A percentile compares a stretch with the other conserved stretches of the same genome.
Evolutionary conservation across 1,140 invertebrate species (phyloP).

Genomic region (Cydia strobilella): DNA sequence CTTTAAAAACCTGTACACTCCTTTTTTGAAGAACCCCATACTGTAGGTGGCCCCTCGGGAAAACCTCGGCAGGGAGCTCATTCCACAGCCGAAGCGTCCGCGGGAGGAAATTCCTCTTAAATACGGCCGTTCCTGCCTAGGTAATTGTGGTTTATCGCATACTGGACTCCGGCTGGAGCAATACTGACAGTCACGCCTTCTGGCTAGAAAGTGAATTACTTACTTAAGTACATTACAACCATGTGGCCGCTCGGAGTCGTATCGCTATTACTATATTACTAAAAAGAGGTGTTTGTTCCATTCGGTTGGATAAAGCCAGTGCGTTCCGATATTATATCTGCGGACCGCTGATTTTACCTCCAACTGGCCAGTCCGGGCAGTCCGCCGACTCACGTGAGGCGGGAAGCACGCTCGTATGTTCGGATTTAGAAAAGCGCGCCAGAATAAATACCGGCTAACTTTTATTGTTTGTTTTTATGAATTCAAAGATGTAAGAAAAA

Average conservation of each 20-base stretch:
- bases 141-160: neutral
- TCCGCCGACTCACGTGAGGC: constrained; percentile 60
- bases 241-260: constrained; percentile 44
- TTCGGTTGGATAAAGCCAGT: constrained; percentile 69
- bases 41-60: no score
- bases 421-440: constrained; percentile 48
- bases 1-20: no score
- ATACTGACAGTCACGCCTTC: constrained; percentile 47
- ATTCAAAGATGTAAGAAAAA: constrained; percentile 3
- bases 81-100: no score
- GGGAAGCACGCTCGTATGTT: constrained; percentile 50
- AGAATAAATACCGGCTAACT: constrained; percentile 37
- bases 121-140: neutral
- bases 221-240: no score
- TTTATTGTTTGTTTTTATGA: constrained; percentile 28
- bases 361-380: constrained; percentile 59
- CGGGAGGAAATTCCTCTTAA: no score
- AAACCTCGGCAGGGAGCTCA: no score
- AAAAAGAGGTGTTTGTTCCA: constrained; percentile 51
- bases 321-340: constrained; percentile 62
- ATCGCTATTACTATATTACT: constrained; percentile 41
- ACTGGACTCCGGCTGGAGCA: constrained; percentile 39
- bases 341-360: constrained; percentile 58
- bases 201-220: constrained; percentile 66
- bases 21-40: no score